Conservation (phyloP, 2,113 vertebrate species). For the Australoheros scitulus region DNA sequence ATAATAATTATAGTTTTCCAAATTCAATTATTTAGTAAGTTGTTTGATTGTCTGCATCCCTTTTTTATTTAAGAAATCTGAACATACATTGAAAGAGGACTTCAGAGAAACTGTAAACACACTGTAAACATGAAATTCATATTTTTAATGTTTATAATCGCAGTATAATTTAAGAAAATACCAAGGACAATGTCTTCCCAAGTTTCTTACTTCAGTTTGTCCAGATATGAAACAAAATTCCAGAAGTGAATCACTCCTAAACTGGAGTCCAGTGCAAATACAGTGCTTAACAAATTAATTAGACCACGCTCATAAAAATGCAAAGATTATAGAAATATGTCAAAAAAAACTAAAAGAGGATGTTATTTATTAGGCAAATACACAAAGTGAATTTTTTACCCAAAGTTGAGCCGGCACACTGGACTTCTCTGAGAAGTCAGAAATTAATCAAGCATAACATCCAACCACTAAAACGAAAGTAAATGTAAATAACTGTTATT, state of each 20-base stretch:
- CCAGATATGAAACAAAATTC: too few relatives aligned
- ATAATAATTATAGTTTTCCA: background rate
- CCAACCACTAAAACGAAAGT: too few relatives aligned
- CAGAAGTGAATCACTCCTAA: too few relatives aligned
- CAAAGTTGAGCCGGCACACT: too few relatives aligned
- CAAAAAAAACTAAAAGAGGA: background rate
- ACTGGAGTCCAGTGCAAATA: background rate
- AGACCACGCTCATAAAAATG: background rate
- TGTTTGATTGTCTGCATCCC: background rate
- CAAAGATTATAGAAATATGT: background rate
- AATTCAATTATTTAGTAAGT: background rate
- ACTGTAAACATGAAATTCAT: background rate
- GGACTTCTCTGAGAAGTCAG: too few relatives aligned
- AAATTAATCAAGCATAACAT: too few relatives aligned
- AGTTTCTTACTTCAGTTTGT: background rate
- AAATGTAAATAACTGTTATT: too few relatives aligned
- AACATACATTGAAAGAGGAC: background rate
- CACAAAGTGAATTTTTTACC: too few relatives aligned
- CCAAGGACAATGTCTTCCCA: too few relatives aligned
- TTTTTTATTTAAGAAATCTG: background rate
- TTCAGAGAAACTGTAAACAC: background rate
- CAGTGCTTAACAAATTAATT: background rate
- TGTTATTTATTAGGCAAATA: too few relatives aligned
- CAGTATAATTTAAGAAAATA: background rate
- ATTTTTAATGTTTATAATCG: background rate